A percentile compares a stretch with the other conserved stretches of the same genome.
phyloP scores from a whole-genome alignment of 2,797 vertebrate species.

The Pseudocheirus occidentalis region DNA sequence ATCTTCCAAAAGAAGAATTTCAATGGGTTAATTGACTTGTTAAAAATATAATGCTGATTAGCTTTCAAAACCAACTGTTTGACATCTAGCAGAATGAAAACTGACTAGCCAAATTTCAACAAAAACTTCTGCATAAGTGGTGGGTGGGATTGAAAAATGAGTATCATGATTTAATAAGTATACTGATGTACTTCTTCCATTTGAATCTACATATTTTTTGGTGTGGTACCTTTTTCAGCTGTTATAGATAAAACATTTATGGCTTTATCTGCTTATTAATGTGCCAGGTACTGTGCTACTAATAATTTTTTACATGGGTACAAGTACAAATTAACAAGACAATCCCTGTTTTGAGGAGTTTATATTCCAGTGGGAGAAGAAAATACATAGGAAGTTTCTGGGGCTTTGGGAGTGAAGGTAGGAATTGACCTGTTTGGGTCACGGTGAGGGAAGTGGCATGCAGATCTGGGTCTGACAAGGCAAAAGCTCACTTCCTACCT shows the following conservation, averaged over 20 bases:
- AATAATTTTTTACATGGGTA: no score
- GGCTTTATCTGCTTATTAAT: neutral
- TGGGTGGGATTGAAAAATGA: neutral
- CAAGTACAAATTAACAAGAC: neutral
- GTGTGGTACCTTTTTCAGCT: neutral
- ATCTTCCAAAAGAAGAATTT: neutral
- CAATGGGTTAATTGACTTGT: neutral
- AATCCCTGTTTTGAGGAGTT: neutral
- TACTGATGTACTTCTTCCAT: neutral
- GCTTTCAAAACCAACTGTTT: neutral
- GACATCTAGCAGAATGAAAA: neutral
- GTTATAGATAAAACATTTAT: neutral
- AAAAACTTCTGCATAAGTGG: neutral
- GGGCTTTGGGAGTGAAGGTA: neutral
- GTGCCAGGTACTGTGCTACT: neutral
- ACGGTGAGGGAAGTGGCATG: neutral
- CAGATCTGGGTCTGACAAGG: no score
- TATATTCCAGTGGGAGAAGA: neutral
- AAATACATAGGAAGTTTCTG: neutral
- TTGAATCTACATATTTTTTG: neutral
- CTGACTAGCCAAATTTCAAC: neutral
- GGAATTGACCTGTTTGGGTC: neutral
- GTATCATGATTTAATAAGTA: neutral
- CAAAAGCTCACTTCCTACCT: no score
- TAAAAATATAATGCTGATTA: neutral